Evolutionary conservation across 2,113 vertebrate species (phyloP).

Genomic region (Dipodomys merriami): DNA sequence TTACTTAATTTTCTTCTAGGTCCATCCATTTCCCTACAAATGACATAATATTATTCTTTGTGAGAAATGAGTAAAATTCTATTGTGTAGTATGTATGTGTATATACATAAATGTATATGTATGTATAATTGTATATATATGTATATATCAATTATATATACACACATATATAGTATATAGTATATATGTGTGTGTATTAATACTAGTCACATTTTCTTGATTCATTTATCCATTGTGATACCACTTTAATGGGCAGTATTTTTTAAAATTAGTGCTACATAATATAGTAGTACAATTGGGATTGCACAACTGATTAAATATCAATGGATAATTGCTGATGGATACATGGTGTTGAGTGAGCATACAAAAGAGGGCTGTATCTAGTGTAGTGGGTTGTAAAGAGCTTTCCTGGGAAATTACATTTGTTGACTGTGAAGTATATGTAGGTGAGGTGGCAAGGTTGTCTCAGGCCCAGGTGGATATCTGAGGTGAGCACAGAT

Average conservation of each 20-base stretch:
- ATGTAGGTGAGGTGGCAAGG: background rate
- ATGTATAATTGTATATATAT: too few relatives aligned
- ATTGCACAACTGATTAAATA: background rate
- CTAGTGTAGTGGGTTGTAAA: background rate
- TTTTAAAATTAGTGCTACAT: constrained; percentile 11
- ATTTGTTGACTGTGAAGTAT: background rate
- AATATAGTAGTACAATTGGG: background rate
- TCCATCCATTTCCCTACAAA: too few relatives aligned
- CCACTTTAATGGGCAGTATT: background rate
- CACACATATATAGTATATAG: too few relatives aligned
- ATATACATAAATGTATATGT: too few relatives aligned
- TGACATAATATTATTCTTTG: too few relatives aligned
- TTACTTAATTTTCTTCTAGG: too few relatives aligned
- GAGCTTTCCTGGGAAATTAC: background rate
- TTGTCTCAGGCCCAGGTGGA: background rate
- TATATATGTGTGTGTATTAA: too few relatives aligned
- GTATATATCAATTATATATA: too few relatives aligned
- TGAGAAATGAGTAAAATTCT: too few relatives aligned
- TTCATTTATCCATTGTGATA: too few relatives aligned
- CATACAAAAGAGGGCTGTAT: background rate
- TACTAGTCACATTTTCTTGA: too few relatives aligned
- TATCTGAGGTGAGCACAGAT: background rate
- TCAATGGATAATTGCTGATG: background rate
- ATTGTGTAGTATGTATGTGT: too few relatives aligned
- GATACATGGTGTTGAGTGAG: background rate